A percentile compares a stretch with the other conserved stretches of the same genome.
phyloP scores from a whole-genome alignment of 2,888 invertebrate genomes.

The Sussaba pulchella region DNA sequence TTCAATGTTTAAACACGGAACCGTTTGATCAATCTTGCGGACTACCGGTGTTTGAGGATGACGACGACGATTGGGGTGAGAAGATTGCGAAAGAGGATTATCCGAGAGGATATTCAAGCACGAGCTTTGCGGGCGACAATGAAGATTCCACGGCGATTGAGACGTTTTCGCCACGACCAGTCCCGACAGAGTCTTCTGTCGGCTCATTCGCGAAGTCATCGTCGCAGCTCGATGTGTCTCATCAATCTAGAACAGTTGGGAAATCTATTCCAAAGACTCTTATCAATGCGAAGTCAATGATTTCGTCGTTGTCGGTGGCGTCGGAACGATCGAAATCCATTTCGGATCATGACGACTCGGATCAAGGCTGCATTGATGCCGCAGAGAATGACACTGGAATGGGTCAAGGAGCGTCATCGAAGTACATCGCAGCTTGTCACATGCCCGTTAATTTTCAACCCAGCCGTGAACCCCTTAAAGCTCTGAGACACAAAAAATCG shows the following conservation, averaged over 20 bases:
- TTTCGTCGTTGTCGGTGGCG: constrained; percentile 40
- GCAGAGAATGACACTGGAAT: constrained; percentile 71
- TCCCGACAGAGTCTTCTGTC: constrained; percentile 5
- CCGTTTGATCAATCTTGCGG: constrained; percentile 31
- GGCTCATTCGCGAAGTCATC: neutral
- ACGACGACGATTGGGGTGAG: neutral
- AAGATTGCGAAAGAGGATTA: neutral
- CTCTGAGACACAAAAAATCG: constrained; percentile 71
- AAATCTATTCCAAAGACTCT: constrained; percentile 18
- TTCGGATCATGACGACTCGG: constrained; percentile 71
- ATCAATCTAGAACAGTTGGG: neutral
- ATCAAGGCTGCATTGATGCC: constrained; percentile 72
- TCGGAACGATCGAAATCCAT: constrained; percentile 67
- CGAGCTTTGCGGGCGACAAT: neutral
- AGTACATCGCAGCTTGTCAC: constrained; percentile 79
- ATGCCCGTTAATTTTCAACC: constrained; percentile 76
- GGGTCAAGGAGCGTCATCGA: constrained; percentile 69
- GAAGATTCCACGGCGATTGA: neutral
- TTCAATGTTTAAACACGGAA: neutral
- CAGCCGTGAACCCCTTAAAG: constrained; percentile 79
- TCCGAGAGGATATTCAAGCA: neutral
- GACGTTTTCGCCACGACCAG: neutral
- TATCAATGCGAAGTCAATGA: constrained; percentile 32
- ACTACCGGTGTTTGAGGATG: neutral
- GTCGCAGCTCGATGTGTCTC: constrained; percentile 16